Percentiles rank a stretch among this genome's conserved stretches.
Conservation (phyloP, 1,140 invertebrate genomes). For the Lanistes nyassanus region DNA sequence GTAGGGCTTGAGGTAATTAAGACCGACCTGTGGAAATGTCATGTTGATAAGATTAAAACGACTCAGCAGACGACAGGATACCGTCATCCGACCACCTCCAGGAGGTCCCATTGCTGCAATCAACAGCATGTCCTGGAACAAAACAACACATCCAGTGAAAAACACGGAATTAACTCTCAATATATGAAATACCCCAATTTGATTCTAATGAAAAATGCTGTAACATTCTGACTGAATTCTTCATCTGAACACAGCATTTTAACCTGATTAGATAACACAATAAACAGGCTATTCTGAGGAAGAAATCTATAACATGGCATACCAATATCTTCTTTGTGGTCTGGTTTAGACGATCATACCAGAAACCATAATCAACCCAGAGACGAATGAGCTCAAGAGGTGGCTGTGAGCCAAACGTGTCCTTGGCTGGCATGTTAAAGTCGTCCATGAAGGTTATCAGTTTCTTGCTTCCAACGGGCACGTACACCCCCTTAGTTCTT, state of each 20-base stretch:
- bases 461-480: constrained; percentile 46
- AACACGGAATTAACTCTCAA: no score
- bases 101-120: constrained; percentile 68
- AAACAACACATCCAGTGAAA: constrained; percentile 25
- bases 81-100: constrained; percentile 67
- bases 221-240: no score
- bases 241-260: no score
- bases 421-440: constrained; percentile 71
- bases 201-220: no score
- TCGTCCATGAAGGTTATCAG: constrained; percentile 69
- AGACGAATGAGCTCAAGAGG: constrained; percentile 74
- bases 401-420: constrained; percentile 67
- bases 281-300: no score
- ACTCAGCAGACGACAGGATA: constrained; percentile 73
- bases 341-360: constrained; percentile 86
- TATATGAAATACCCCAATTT: no score
- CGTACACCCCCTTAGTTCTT: constrained; percentile 34
- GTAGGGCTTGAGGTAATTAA: no score
- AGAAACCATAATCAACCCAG: constrained; percentile 82
- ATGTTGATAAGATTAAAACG: constrained; percentile 85
- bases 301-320: background rate
- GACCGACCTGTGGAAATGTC: constrained; percentile 75
- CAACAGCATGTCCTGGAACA: constrained; percentile 69
- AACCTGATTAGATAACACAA: no score
- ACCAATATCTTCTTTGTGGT: constrained; percentile 81